phyloP scores from a whole-genome alignment of 1,140 invertebrate species.

The Polyergus mexicanus region DNA sequence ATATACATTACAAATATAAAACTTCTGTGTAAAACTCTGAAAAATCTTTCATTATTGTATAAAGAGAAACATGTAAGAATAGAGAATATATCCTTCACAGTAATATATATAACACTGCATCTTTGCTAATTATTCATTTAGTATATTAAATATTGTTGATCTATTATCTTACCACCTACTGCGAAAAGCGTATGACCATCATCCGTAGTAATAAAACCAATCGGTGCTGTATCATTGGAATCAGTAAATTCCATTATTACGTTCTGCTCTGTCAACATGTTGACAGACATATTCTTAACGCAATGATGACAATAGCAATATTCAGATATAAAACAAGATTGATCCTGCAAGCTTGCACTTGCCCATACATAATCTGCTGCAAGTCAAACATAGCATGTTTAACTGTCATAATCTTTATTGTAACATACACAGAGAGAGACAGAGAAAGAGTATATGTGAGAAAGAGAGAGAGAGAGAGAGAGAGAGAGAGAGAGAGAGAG shows the following conservation, averaged over 20 bases:
- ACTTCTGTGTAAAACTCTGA: neutral
- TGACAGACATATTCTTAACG: neutral
- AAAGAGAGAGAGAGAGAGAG: too few relatives aligned
- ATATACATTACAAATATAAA: too few relatives aligned
- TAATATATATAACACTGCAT: neutral
- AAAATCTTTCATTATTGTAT: constrained; percentile 15
- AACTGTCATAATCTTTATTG: neutral
- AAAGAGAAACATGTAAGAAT: neutral
- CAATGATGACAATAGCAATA: neutral
- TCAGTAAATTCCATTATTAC: constrained; percentile 64
- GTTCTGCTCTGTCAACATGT: constrained; percentile 67
- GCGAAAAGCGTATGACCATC: constrained; percentile 79
- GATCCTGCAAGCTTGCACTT: neutral
- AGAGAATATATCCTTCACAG: neutral
- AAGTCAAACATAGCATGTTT: neutral
- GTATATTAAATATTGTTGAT: neutral
- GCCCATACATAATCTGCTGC: neutral
- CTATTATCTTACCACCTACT: constrained; percentile 73
- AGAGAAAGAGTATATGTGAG: too few relatives aligned
- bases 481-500: too few relatives aligned
- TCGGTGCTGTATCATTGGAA: constrained; percentile 68
- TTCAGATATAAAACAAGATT: neutral
- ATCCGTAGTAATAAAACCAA: constrained; percentile 80
- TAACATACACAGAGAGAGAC: neutral
- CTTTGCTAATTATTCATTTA: constrained; percentile 23